Conservation (phyloP, 2,888 invertebrate species). For the Metallyticus violacea region DNA sequence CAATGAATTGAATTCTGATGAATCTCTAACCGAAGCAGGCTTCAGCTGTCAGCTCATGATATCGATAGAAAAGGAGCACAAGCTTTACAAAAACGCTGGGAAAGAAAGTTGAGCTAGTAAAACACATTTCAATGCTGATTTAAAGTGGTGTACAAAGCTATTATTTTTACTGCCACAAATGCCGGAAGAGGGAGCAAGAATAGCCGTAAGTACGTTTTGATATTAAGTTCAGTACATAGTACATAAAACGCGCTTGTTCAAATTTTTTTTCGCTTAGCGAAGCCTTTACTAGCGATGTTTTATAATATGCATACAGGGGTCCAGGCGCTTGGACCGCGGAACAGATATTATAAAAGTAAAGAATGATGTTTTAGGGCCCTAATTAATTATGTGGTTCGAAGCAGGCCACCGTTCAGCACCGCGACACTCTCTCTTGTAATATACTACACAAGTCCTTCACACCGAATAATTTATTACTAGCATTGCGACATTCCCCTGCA, state of each 20-base stretch:
- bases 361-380: constrained; percentile 18
- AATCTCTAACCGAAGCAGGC: no score
- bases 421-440: not conserved
- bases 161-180: not conserved
- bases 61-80: no score
- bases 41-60: no score
- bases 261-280: not conserved
- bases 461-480: not conserved
- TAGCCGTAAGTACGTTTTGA: not conserved
- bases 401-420: not conserved
- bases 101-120: not conserved
- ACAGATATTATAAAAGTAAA: constrained; percentile 9
- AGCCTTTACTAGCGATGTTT: not conserved
- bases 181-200: not conserved
- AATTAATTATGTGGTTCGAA: constrained; percentile 20
- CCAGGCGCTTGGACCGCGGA: not conserved
- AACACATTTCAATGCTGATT: not conserved
- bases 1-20: no score
- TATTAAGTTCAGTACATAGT: not conserved
- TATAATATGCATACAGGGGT: no score
- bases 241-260: not conserved
- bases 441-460: not conserved
- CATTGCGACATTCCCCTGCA: not conserved
- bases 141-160: not conserved
- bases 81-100: no score